A percentile compares a stretch with the other conserved stretches of the same genome.
Evolutionary conservation across 2,113 vertebrate genomes (phyloP).

Genomic region (Thunnus maccoyii): DNA sequence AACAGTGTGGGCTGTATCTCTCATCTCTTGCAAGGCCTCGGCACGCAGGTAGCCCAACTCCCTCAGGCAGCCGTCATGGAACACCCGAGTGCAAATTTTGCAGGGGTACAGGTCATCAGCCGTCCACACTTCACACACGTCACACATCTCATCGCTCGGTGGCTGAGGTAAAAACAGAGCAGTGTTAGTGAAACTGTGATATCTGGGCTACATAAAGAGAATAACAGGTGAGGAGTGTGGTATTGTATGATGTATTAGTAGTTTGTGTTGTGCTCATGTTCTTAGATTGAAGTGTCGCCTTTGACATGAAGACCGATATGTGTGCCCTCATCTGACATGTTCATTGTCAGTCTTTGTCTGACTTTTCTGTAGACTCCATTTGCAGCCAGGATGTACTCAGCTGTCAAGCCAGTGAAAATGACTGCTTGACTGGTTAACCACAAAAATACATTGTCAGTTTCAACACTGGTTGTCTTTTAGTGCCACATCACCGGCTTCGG

Average conservation of each 20-base stretch:
- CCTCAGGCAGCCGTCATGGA: constrained; percentile 95
- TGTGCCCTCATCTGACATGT: neutral
- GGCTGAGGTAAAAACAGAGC: constrained; percentile 81
- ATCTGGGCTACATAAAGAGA: neutral
- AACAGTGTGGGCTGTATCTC: constrained; percentile 90
- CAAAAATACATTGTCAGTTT: constrained; percentile 34
- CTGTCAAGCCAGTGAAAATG: constrained; percentile 37
- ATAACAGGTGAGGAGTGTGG: neutral
- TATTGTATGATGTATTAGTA: neutral
- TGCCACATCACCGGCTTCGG: neutral
- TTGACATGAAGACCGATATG: neutral
- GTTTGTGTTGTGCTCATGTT: neutral
- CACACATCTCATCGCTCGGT: constrained; percentile 93
- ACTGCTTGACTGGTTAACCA: constrained; percentile 29
- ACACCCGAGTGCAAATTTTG: constrained; percentile 92
- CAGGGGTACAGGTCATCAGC: constrained; percentile 96
- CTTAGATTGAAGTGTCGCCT: neutral
- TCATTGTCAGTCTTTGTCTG: neutral
- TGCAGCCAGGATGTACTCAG: constrained; percentile 4
- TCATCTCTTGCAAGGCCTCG: constrained; percentile 88
- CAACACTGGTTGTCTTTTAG: constrained; percentile 10
- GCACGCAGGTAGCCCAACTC: constrained; percentile 93
- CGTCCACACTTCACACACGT: constrained; percentile 98
- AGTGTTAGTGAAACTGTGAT: neutral
- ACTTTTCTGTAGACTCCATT: constrained; percentile 19